Conservation (phyloP, 2,888 invertebrate genomes). For the Carpatolechia fugitivella region DNA sequence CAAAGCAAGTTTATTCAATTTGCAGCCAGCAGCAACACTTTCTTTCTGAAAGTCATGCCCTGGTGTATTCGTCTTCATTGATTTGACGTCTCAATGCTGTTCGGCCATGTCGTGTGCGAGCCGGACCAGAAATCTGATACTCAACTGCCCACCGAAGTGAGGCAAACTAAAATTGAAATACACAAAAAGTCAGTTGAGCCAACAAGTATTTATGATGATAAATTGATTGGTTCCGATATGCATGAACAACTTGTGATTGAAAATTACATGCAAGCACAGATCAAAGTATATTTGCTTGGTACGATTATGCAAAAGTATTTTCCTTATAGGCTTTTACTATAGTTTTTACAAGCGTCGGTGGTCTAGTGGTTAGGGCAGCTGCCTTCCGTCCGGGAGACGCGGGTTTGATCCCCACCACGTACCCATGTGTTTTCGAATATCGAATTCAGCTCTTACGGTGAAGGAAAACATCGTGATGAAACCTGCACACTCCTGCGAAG, state of each 20-base stretch:
- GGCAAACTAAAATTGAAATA: conserved; percentile 31
- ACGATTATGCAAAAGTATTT: neutral
- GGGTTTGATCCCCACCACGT: too few relatives aligned
- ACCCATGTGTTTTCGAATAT: too few relatives aligned
- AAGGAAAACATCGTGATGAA: too few relatives aligned
- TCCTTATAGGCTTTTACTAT: neutral
- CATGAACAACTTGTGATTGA: neutral
- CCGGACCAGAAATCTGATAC: conserved; percentile 54
- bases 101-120: conserved; percentile 31
- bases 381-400: too few relatives aligned
- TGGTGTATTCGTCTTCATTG: conserved; percentile 72
- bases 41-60: conserved; percentile 70
- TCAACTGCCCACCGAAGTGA: conserved; percentile 28
- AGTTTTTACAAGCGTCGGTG: too few relatives aligned
- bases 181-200: conserved; percentile 23
- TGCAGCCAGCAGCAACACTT: conserved; percentile 48
- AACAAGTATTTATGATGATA: conserved; percentile 15
- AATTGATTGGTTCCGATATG: conserved; percentile 7
- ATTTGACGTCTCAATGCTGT: conserved; percentile 68
- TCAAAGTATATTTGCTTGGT: neutral
- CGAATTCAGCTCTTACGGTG: too few relatives aligned
- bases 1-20: conserved; percentile 58
- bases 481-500: too few relatives aligned
- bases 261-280: neutral
- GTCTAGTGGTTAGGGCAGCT: too few relatives aligned